A percentile compares a stretch with the other conserved stretches of the same genome.
Conservation (phyloP, 2,113 vertebrate species). For the Dasypus novemcinctus region DNA sequence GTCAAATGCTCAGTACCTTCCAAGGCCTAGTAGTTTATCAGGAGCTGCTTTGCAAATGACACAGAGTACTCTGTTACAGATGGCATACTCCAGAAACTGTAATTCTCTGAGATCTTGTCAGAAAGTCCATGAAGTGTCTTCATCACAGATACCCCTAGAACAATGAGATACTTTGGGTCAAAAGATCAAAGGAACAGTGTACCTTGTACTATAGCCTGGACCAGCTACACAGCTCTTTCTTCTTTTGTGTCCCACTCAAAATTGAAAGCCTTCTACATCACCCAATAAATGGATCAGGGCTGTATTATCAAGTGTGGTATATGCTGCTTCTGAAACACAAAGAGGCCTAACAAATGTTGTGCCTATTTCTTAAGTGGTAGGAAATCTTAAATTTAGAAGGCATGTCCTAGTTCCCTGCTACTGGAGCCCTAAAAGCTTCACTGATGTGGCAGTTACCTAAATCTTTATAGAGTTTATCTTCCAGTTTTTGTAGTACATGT, state of each 20-base stretch:
- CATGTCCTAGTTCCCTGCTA: neutral
- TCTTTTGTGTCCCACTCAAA: neutral
- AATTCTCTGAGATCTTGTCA: neutral
- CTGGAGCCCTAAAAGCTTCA: neutral
- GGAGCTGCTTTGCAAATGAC: neutral
- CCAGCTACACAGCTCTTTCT: neutral
- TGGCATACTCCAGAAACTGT: neutral
- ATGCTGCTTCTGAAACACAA: neutral
- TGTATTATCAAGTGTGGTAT: neutral
- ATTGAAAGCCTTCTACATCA: neutral
- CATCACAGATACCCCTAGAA: neutral
- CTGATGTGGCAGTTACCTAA: neutral
- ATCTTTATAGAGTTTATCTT: neutral
- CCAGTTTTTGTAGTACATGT: neutral
- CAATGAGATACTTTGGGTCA: neutral
- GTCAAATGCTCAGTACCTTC: neutral
- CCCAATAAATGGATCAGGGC: neutral
- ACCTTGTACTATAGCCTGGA: neutral
- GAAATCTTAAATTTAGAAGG: neutral
- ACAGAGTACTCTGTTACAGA: neutral
- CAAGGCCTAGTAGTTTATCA: neutral
- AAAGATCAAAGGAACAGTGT: neutral
- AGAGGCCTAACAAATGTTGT: neutral
- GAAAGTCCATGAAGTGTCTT: neutral
- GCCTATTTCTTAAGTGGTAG: neutral